A percentile compares a stretch with the other conserved stretches of the same genome.
Evolutionary conservation across 1,140 invertebrate genomes (phyloP).

Genomic region (Drosophila watanabei): DNA sequence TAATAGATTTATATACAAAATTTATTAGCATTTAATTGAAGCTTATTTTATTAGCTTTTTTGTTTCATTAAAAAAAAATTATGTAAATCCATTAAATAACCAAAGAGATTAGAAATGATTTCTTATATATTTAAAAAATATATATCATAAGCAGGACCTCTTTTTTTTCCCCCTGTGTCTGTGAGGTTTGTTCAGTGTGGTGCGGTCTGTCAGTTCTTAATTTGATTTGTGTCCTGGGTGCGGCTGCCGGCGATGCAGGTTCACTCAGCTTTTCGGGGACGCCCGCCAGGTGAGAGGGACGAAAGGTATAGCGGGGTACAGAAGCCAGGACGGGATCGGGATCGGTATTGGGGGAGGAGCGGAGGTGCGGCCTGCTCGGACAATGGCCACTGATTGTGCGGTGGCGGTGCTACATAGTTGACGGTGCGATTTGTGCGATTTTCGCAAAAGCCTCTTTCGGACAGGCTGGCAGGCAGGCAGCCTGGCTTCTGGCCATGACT

Average conservation of each 20-base stretch:
- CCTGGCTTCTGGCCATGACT: conserved; percentile 28
- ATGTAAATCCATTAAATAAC: neutral
- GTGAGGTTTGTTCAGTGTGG: conserved; percentile 22
- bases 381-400: conserved; percentile 54
- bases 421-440: conserved; percentile 18
- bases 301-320: neutral
- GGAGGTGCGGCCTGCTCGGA: conserved; percentile 31
- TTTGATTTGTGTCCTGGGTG: conserved; percentile 61
- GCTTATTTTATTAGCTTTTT: neutral
- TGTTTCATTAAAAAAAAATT: neutral
- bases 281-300: conserved; percentile 33
- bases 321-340: neutral
- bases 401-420: conserved; percentile 37
- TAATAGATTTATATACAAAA: neutral
- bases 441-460: conserved; percentile 7
- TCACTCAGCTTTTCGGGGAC: conserved; percentile 32
- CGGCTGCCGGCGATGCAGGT: conserved; percentile 50
- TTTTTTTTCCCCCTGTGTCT: neutral
- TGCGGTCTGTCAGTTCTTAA: conserved; percentile 52
- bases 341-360: neutral
- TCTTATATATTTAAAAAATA: neutral
- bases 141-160: neutral
- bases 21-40: neutral
- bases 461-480: neutral
- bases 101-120: neutral